phyloP scores from a whole-genome alignment of 2,888 invertebrate genomes.

The Acanthoscelides obtectus region DNA sequence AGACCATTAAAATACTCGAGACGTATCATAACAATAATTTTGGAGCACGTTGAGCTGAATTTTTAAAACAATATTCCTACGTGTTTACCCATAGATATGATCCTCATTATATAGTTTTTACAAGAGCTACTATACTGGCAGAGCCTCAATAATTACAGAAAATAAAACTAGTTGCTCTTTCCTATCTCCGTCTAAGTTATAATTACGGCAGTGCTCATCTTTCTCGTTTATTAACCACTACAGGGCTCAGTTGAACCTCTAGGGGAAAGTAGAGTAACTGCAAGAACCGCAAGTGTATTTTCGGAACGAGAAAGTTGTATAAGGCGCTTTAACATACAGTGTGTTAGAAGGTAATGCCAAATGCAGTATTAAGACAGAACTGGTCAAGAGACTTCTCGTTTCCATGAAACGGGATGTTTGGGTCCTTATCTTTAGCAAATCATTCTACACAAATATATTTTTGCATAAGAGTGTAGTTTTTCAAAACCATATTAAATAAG shows the following conservation, averaged over 20 bases:
- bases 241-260: background rate
- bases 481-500: too few relatives aligned
- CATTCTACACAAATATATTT: too few relatives aligned
- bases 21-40: background rate
- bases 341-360: too few relatives aligned
- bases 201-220: slow-evolving; percentile 27
- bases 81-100: slow-evolving; percentile 4
- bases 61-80: background rate
- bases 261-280: slow-evolving; percentile 8
- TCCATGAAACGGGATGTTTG: too few relatives aligned
- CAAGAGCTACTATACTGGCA: slow-evolving; percentile 8
- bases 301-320: too few relatives aligned
- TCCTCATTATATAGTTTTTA: slow-evolving; percentile 12
- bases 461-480: too few relatives aligned
- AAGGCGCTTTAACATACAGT: too few relatives aligned
- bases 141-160: slow-evolving; percentile 22
- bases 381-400: too few relatives aligned
- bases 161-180: slow-evolving; percentile 19
- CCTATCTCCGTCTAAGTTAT: slow-evolving; percentile 22
- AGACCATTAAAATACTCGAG: background rate
- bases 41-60: background rate
- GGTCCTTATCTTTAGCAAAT: too few relatives aligned
- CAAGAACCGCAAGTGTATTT: background rate
- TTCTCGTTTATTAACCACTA: slow-evolving; percentile 28
- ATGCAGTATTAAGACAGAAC: too few relatives aligned